Evolutionary conservation across 2,888 invertebrate species (phyloP).

Genomic region (Lycia hirtaria): DNA sequence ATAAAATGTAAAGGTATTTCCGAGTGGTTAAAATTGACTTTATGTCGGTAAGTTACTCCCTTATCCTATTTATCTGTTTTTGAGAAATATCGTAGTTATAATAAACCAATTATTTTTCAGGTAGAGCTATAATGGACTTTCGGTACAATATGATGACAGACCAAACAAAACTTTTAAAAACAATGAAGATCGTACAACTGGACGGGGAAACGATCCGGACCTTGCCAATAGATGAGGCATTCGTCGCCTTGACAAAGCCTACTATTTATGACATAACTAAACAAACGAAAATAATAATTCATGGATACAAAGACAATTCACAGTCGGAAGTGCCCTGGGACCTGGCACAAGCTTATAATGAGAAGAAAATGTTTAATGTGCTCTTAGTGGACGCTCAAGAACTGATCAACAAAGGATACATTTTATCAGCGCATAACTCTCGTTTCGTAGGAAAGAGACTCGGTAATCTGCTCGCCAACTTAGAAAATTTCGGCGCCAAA

Average conservation of each 20-base stretch:
- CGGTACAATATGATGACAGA: slow-evolving; percentile 63
- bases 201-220: slow-evolving; percentile 56
- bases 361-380: slow-evolving; percentile 78
- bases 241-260: slow-evolving; percentile 62
- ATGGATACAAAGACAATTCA: slow-evolving; percentile 78
- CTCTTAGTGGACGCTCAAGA: slow-evolving; percentile 76
- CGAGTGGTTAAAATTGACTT: too few relatives aligned
- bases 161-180: slow-evolving; percentile 67
- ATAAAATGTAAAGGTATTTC: too few relatives aligned
- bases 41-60: too few relatives aligned
- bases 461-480: slow-evolving; percentile 78
- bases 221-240: slow-evolving; percentile 72
- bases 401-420: slow-evolving; percentile 74
- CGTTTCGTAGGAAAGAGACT: slow-evolving; percentile 82
- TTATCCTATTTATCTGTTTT: slow-evolving; percentile 40
- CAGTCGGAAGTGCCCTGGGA: slow-evolving; percentile 73
- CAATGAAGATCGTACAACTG: slow-evolving; percentile 72
- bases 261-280: slow-evolving; percentile 72
- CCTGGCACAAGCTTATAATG: slow-evolving; percentile 74
- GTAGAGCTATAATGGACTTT: slow-evolving; percentile 77
- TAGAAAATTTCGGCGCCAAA: slow-evolving; percentile 74
- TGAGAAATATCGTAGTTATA: slow-evolving; percentile 3
- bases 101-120: slow-evolving; percentile 52
- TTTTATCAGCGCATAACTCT: slow-evolving; percentile 74
- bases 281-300: slow-evolving; percentile 78